Evolutionary conservation across 2,113 vertebrate species (phyloP).

Genomic region (Micronycteris hirsuta): DNA sequence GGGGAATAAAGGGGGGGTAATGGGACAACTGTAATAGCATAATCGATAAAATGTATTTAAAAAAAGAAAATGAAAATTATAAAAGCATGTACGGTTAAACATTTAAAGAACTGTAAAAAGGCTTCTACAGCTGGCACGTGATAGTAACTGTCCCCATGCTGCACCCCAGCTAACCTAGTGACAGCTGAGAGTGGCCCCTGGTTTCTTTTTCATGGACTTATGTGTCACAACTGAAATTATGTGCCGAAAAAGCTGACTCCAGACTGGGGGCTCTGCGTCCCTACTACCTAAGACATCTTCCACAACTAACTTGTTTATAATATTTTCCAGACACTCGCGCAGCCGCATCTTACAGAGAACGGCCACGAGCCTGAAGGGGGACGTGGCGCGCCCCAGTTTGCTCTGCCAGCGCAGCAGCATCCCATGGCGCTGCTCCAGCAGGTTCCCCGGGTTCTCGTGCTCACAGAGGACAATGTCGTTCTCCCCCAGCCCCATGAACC

Average conservation of each 20-base stretch:
- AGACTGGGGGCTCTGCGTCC: neutral
- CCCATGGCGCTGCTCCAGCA: constrained; percentile 30
- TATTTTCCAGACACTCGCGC: neutral
- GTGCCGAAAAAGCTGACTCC: accelerated
- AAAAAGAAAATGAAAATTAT: no score
- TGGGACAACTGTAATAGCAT: no score
- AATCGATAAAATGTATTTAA: no score
- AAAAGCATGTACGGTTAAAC: no score
- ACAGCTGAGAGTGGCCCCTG: no score
- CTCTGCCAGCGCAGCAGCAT: constrained; percentile 45
- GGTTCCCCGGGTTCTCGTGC: neutral
- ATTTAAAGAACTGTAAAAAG: no score
- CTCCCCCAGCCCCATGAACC: neutral
- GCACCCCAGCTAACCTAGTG: no score
- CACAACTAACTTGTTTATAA: constrained; percentile 8
- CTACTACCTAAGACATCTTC: neutral
- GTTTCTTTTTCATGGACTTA: no score
- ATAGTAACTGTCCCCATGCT: no score
- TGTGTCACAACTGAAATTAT: no score
- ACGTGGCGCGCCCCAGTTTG: neutral
- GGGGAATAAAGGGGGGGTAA: no score
- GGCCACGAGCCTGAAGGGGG: constrained; percentile 41
- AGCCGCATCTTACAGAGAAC: neutral
- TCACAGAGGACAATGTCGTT: neutral
- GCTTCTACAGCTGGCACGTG: no score